Percentiles rank a stretch among this genome's conserved stretches.
Conservation (phyloP, 2,888 invertebrate species). For the Sepiola atlantica region DNA sequence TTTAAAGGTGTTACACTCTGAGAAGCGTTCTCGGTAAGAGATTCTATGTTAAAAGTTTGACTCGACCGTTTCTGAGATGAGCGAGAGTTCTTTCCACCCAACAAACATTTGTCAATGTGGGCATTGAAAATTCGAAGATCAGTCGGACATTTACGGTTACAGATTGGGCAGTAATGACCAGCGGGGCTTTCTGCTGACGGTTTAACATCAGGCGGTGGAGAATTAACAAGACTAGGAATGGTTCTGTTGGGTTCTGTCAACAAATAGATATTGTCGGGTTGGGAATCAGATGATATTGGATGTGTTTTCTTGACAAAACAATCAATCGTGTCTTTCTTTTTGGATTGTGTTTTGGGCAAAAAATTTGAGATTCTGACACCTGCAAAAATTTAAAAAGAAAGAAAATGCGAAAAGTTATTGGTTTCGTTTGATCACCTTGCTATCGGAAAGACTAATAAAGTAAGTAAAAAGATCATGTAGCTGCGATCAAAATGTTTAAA, state of each 20-base stretch:
- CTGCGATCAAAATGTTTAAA: not conserved
- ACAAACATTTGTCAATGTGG: slow-evolving; percentile 40
- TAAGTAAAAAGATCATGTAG: not conserved
- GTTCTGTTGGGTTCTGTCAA: not conserved
- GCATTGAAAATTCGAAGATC: slow-evolving; percentile 23
- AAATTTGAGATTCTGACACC: slow-evolving; percentile 66
- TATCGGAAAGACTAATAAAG: not conserved
- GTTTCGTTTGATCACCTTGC: not conserved
- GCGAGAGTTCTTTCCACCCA: not conserved
- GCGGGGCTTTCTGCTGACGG: not conserved
- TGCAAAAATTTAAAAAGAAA: slow-evolving; percentile 51
- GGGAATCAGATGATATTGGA: not conserved
- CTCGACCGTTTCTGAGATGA: not conserved
- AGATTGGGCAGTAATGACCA: slow-evolving; percentile 44
- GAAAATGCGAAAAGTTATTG: slow-evolving; percentile 33
- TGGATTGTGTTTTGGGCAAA: slow-evolving; percentile 53
- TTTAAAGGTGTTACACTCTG: not conserved
- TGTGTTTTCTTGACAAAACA: slow-evolving; percentile 57
- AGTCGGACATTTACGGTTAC: slow-evolving; percentile 35
- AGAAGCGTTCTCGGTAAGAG: not conserved
- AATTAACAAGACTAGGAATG: not conserved
- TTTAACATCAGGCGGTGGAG: not conserved
- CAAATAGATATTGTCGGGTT: not conserved
- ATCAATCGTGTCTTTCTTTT: slow-evolving; percentile 61
- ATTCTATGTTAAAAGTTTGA: not conserved